A percentile compares a stretch with the other conserved stretches of the same genome.
These are phyloP conservation scores for Chrysopilus asiliformis DNA, from an alignment of 2,888 invertebrate species.

Conservation along the genomic window DNA sequence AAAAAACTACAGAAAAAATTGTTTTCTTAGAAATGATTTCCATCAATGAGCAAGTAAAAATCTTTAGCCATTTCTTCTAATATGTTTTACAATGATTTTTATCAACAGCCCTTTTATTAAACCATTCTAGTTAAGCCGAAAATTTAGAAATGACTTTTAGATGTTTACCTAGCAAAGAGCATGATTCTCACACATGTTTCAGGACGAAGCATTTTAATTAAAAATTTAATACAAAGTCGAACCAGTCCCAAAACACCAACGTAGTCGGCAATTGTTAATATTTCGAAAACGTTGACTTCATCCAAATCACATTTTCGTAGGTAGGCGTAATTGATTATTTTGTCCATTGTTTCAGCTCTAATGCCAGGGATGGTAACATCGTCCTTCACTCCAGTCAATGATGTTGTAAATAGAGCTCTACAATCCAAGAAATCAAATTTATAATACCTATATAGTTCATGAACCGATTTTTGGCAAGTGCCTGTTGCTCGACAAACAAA, in stretches of 20 bases:
- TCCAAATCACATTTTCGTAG: constrained; percentile 61
- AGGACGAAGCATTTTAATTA: constrained; percentile 52
- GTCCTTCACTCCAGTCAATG: constrained; percentile 53
- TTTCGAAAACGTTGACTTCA: constrained; percentile 63
- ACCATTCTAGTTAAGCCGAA: too few species aligned
- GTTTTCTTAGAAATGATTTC: too few species aligned
- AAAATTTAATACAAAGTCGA: constrained; percentile 64
- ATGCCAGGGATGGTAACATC: constrained; percentile 67
- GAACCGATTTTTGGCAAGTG: not conserved
- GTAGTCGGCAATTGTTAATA: constrained; percentile 78
- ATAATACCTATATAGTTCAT: not conserved
- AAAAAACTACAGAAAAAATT: too few species aligned
- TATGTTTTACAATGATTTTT: too few species aligned
- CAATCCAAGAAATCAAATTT: too few species aligned
- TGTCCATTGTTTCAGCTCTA: constrained; percentile 58
- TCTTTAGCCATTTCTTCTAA: too few species aligned
- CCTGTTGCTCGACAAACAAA: too few species aligned
- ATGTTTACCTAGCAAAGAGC: constrained; percentile 59
- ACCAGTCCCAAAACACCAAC: constrained; percentile 71
- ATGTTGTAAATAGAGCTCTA: constrained; percentile 73
- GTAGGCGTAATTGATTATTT: constrained; percentile 75
- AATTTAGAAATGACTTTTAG: too few species aligned
- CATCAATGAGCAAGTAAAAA: too few species aligned
- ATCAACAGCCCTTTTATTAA: too few species aligned
- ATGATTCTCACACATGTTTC: constrained; percentile 75